phyloP scores from a whole-genome alignment of 1,140 invertebrate genomes.

The Drosophila sucinea region DNA sequence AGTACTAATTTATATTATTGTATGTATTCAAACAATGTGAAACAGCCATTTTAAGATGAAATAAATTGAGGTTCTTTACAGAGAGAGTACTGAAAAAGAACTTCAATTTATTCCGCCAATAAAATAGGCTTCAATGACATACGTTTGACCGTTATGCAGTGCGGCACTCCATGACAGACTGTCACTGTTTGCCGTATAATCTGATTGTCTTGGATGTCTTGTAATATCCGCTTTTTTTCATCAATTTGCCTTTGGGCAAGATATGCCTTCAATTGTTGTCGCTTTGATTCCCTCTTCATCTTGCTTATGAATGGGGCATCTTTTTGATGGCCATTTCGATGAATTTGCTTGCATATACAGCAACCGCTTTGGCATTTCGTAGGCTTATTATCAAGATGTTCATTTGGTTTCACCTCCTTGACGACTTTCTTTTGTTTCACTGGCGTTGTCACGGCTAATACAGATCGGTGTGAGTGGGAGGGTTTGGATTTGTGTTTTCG shows the following conservation, averaged over 20 bases:
- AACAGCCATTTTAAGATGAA: not conserved
- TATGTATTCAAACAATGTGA: not conserved
- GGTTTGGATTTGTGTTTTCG: not conserved
- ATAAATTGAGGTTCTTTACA: slow-evolving; percentile 3
- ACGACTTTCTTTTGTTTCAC: not conserved
- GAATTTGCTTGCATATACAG: slow-evolving; percentile 30
- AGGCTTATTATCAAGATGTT: not conserved
- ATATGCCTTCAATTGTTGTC: slow-evolving; percentile 46
- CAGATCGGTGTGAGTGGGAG: not conserved
- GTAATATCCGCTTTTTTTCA: not conserved
- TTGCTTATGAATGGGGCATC: slow-evolving; percentile 36
- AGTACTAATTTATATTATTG: not conserved
- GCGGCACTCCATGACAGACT: not conserved
- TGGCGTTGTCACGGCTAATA: not conserved
- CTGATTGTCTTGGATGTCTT: not conserved
- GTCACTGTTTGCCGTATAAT: slow-evolving; percentile 5
- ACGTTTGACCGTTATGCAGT: not conserved
- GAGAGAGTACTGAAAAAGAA: not conserved
- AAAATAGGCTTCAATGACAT: not conserved
- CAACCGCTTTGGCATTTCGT: slow-evolving; percentile 10
- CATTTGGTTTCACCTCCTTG: not conserved
- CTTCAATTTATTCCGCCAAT: not conserved
- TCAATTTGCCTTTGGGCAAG: slow-evolving; percentile 9
- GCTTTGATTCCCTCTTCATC: slow-evolving; percentile 44
- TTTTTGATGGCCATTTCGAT: not conserved